A percentile compares a stretch with the other conserved stretches of the same genome.
These are phyloP conservation scores for Mellivora capensis DNA, from an alignment of 2,113 vertebrate genomes.

Conservation along the genomic window DNA sequence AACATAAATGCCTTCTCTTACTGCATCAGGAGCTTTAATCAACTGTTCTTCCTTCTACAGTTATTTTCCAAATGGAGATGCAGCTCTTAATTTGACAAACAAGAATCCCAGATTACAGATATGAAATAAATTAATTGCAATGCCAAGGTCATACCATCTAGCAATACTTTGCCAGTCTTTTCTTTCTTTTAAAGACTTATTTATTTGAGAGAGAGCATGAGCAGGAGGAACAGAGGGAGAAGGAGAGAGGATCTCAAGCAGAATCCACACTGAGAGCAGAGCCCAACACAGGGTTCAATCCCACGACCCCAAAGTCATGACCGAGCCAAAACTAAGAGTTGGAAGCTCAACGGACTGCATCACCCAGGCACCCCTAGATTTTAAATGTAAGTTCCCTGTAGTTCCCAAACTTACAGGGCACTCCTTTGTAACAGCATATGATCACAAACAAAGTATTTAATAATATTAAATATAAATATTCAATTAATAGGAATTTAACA, in stretches of 20 bases:
- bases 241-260: background rate
- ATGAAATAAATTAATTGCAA: conserved; percentile 26
- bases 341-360: background rate
- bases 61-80: conserved; percentile 45
- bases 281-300: background rate
- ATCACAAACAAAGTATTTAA: conserved; percentile 61
- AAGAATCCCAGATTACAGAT: conserved; percentile 38
- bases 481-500: conserved; percentile 69
- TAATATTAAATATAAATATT: conserved; percentile 45
- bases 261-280: background rate
- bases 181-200: background rate
- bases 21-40: background rate
- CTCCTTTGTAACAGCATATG: conserved; percentile 57
- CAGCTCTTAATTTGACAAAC: conserved; percentile 53
- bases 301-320: background rate
- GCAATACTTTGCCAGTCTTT: background rate
- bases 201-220: background rate
- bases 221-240: background rate
- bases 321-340: background rate
- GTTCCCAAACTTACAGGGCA: conserved; percentile 39
- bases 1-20: conserved; percentile 37
- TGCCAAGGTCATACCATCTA: background rate
- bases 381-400: conserved; percentile 42
- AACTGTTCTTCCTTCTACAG: conserved; percentile 14
- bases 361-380: background rate